A percentile compares a stretch with the other conserved stretches of the same genome.
phyloP scores from a whole-genome alignment of 2,113 vertebrate species.

The Periophthalmus modestus region DNA sequence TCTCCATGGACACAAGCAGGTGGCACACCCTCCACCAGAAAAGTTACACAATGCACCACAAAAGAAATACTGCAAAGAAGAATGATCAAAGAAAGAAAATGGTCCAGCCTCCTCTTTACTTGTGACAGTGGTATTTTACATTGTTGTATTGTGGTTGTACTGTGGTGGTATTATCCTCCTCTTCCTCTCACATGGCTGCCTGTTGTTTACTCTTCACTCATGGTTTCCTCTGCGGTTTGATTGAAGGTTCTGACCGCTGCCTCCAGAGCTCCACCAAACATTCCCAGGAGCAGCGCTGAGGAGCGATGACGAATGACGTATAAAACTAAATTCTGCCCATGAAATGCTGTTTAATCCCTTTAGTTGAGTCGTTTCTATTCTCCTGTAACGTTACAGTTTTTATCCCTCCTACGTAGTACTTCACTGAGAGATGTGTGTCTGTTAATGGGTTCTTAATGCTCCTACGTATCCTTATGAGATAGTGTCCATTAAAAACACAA shows the following conservation, averaged over 20 bases:
- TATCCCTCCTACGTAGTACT: background rate
- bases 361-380: background rate
- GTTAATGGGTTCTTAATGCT: background rate
- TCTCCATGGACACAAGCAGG: too few relatives aligned
- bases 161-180: slow-evolving; percentile 16
- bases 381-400: background rate
- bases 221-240: slow-evolving; percentile 61
- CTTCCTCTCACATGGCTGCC: slow-evolving; percentile 39
- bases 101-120: background rate
- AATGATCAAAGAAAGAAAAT: background rate
- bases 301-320: slow-evolving; percentile 19
- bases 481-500: background rate
- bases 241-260: slow-evolving; percentile 46
- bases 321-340: background rate
- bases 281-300: slow-evolving; percentile 44
- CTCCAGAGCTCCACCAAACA: slow-evolving; percentile 31
- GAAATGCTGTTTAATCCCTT: background rate
- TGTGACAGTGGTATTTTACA: slow-evolving; percentile 8
- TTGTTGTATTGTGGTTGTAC: slow-evolving; percentile 32
- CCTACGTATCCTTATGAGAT: background rate
- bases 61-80: background rate
- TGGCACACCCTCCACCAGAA: too few relatives aligned
- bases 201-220: slow-evolving; percentile 61
- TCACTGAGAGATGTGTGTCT: background rate
- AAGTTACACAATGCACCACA: background rate